Evolutionary conservation across 92 coral and sea anemone species (phyloP).

Genomic region (Porites divaricata): DNA sequence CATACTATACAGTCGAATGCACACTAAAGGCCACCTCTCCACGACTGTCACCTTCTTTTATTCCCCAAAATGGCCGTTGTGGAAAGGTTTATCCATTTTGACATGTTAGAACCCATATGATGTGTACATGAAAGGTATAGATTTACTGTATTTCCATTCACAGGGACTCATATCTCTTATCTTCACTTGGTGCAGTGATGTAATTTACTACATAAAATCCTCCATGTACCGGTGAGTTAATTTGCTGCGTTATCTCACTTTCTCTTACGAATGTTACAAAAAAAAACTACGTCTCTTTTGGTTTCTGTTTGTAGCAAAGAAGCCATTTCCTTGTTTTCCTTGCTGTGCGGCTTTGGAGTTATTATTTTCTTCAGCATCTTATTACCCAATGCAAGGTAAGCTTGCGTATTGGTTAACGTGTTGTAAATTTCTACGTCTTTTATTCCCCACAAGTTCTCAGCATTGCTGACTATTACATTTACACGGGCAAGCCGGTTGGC

Average conservation of each 20-base stretch:
- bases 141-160: background rate
- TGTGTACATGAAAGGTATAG: background rate
- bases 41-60: too few species aligned
- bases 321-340: conserved; percentile 71
- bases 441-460: too few species aligned
- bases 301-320: conserved; percentile 66
- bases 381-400: conserved; percentile 84
- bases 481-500: too few species aligned
- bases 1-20: too few species aligned
- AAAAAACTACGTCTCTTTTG: background rate
- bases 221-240: conserved; percentile 37
- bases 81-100: too few species aligned
- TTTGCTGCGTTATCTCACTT: background rate
- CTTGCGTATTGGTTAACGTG: too few species aligned
- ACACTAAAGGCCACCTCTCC: too few species aligned
- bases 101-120: too few species aligned
- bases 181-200: conserved; percentile 35
- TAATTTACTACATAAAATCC: conserved; percentile 17
- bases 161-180: conserved; percentile 19
- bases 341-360: conserved; percentile 69
- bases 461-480: too few species aligned
- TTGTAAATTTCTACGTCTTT: background rate
- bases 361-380: conserved; percentile 70
- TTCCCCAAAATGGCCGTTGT: too few species aligned
- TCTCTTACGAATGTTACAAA: background rate